These are phyloP conservation scores for Anastrepha ludens DNA, from an alignment of 1,140 invertebrate species.

Conservation along the genomic window DNA sequence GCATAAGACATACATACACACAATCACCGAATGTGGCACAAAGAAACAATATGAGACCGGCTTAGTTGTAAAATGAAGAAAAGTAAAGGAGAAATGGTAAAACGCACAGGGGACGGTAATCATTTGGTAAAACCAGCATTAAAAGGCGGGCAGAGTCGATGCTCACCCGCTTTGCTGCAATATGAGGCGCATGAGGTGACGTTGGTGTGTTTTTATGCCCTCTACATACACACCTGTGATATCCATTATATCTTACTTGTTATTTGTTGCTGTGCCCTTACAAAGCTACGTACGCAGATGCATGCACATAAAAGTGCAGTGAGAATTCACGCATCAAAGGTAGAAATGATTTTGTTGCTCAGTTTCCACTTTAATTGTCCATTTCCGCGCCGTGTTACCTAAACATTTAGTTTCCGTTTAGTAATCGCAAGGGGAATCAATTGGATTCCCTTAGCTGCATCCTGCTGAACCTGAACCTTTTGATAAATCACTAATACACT, in stretches of 20 bases:
- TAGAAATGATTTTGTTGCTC: background rate
- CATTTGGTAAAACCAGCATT: background rate
- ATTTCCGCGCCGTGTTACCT: background rate
- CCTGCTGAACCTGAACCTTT: background rate
- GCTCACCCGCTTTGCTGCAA: background rate
- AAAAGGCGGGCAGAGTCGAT: background rate
- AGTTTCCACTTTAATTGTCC: background rate
- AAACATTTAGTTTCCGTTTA: background rate
- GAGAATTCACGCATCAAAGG: background rate
- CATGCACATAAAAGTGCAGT: background rate
- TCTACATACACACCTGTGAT: too few species aligned
- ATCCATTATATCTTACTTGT: too few species aligned
- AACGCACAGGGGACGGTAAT: background rate
- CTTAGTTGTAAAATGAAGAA: background rate
- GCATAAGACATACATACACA: too few species aligned
- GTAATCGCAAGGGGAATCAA: too few species aligned
- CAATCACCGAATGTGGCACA: background rate
- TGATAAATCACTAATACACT: background rate
- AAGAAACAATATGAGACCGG: background rate
- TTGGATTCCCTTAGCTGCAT: background rate
- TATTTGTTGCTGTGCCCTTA: too few species aligned
- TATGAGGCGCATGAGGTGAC: background rate
- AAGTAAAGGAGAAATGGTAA: background rate
- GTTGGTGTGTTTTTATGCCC: background rate
- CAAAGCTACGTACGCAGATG: background rate